These are phyloP conservation scores for Pollimyrus isidori DNA, from an alignment of 2,113 vertebrate species.

Conservation along the genomic window DNA sequence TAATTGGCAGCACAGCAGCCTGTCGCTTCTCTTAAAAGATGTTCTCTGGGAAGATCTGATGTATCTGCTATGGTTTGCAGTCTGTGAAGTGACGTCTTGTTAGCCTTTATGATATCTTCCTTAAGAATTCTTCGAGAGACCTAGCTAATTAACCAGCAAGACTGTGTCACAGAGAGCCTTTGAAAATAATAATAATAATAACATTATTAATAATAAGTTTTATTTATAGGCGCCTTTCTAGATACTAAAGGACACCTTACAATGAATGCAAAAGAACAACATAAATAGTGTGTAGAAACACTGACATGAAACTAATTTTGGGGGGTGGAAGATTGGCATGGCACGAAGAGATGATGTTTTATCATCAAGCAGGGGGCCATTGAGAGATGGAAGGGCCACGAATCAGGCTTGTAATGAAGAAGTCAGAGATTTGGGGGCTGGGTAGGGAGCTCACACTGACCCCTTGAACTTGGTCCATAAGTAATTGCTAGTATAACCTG, in stretches of 20 bases:
- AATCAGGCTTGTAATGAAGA: not conserved
- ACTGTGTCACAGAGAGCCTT: slow-evolving; percentile 31
- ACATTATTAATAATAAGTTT: too few relatives aligned
- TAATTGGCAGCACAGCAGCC: too few relatives aligned
- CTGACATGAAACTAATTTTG: not conserved
- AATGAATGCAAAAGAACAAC: too few relatives aligned
- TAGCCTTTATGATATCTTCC: slow-evolving; percentile 45
- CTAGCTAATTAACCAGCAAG: slow-evolving; percentile 51
- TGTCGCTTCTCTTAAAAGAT: too few relatives aligned
- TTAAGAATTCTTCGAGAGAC: slow-evolving; percentile 40
- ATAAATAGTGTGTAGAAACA: not conserved
- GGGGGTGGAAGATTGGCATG: not conserved
- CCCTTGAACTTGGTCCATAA: not conserved
- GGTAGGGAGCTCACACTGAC: not conserved
- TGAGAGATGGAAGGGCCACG: not conserved
- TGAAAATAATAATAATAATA: not conserved
- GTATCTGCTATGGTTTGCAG: slow-evolving; percentile 26
- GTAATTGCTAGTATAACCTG: not conserved
- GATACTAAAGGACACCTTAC: too few relatives aligned
- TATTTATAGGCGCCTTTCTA: too few relatives aligned
- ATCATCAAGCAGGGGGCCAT: not conserved
- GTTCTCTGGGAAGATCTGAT: too few relatives aligned
- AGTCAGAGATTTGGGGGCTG: not conserved
- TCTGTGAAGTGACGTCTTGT: slow-evolving; percentile 48
- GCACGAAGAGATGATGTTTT: not conserved